Evolutionary conservation across 2,113 vertebrate species (phyloP).

Genomic region (Mustela nigripes): DNA sequence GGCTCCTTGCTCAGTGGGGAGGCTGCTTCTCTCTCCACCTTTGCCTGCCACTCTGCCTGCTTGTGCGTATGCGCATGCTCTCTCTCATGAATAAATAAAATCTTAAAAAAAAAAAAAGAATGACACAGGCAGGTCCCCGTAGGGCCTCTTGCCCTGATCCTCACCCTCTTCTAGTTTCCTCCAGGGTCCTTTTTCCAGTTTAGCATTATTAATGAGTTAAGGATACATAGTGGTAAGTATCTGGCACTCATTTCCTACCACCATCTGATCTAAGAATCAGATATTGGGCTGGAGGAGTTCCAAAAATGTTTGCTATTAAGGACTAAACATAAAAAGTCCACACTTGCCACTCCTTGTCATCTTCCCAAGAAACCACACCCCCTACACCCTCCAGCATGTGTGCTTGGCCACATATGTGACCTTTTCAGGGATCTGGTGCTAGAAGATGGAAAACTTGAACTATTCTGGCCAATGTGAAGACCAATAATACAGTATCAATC

Average conservation of each 20-base stretch:
- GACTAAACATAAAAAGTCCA: constrained; percentile 76
- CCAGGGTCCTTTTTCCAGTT: constrained; percentile 61
- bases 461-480: constrained; percentile 82
- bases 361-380: constrained; percentile 79
- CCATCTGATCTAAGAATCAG: constrained; percentile 81
- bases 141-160: not conserved
- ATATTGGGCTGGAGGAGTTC: constrained; percentile 68
- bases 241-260: constrained; percentile 87
- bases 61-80: accelerated
- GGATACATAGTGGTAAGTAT: constrained; percentile 86
- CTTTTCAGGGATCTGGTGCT: constrained; percentile 78
- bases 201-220: constrained; percentile 82
- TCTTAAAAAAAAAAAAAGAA: not conserved
- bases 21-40: too few species aligned
- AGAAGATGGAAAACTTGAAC: constrained; percentile 79
- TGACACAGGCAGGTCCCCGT: not conserved
- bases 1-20: too few species aligned
- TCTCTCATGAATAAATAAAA: too few species aligned
- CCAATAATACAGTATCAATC: constrained; percentile 86
- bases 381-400: constrained; percentile 10
- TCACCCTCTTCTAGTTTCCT: constrained; percentile 58
- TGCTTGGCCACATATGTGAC: constrained; percentile 78
- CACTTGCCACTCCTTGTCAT: constrained; percentile 70
- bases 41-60: too few species aligned
- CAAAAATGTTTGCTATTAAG: constrained; percentile 32